Conservation (phyloP, 2,113 vertebrate genomes). For the Euleptes europaea region DNA sequence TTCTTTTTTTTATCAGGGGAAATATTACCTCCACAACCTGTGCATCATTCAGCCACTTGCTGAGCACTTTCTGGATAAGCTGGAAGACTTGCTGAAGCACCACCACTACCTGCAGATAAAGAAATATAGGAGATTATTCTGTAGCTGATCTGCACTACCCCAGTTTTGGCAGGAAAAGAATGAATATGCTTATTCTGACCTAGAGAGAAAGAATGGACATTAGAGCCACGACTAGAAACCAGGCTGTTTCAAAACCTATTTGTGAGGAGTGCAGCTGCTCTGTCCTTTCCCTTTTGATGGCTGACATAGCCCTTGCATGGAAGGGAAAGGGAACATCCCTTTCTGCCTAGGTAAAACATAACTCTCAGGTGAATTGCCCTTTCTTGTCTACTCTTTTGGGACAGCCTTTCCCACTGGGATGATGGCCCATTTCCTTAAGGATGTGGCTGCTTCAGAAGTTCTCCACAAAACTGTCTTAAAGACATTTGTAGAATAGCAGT, state of each 20-base stretch:
- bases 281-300: background rate
- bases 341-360: no score
- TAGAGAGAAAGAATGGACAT: background rate
- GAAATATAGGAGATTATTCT: constrained; percentile 16
- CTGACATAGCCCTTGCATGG: background rate
- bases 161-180: background rate
- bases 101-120: constrained; percentile 87
- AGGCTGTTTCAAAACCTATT: background rate
- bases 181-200: background rate
- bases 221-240: background rate
- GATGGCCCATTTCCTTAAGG: no score
- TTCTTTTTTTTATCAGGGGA: background rate
- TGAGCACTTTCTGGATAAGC: constrained; percentile 96
- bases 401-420: no score
- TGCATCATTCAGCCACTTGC: constrained; percentile 97
- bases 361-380: no score
- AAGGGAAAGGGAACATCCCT: background rate
- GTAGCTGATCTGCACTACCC: background rate
- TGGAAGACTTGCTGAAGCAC: constrained; percentile 98
- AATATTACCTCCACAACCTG: constrained; percentile 95
- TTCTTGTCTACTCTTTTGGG: no score
- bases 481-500: no score
- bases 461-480: no score
- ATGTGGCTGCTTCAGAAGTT: no score
- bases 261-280: background rate